Evolutionary conservation across 2,113 vertebrate species (phyloP).

Genomic region (Antigone vipio): DNA sequence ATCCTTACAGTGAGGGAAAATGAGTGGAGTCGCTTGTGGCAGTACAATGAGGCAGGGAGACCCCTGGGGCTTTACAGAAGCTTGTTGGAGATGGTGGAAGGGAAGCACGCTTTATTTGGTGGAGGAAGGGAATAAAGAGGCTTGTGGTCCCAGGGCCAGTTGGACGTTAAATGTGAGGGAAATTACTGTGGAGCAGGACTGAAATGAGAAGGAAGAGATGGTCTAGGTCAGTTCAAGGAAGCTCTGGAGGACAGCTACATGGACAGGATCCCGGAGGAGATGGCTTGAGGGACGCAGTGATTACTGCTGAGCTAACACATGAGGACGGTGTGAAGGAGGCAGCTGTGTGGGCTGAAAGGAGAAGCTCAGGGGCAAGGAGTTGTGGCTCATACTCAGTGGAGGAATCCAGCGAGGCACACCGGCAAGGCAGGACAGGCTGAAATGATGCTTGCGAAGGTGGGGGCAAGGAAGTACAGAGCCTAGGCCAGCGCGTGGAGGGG

Average conservation of each 20-base stretch:
- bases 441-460: background rate
- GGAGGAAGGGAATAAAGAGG: background rate
- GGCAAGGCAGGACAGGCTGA: background rate
- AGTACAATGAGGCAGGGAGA: background rate
- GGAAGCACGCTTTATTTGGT: background rate
- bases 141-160: background rate
- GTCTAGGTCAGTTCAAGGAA: background rate
- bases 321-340: background rate
- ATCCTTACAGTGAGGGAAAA: background rate
- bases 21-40: background rate
- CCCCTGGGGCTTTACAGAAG: background rate
- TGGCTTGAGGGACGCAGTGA: rapidly evolving
- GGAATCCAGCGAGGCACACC: background rate
- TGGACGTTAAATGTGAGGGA: background rate
- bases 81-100: rapidly evolving
- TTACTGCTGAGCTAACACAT: background rate
- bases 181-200: background rate
- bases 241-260: background rate
- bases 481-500: background rate
- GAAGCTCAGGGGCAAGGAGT: background rate
- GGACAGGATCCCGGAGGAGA: background rate
- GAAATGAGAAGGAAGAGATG: background rate
- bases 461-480: background rate
- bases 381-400: background rate
- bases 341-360: background rate